Evolutionary conservation across 2,113 vertebrate genomes (phyloP).

Genomic region (Anolis sagrei): DNA sequence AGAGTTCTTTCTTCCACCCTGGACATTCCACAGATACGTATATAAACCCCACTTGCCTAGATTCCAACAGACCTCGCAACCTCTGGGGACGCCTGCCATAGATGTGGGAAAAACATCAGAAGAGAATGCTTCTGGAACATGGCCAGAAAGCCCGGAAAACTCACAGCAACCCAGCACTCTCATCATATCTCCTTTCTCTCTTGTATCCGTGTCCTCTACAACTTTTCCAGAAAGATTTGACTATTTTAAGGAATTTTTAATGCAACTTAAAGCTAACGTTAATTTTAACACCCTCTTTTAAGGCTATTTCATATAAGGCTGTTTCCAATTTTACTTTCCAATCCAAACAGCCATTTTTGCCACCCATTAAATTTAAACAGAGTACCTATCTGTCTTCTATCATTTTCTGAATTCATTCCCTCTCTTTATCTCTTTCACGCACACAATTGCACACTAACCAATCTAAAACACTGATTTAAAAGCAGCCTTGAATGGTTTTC

Average conservation of each 20-base stretch:
- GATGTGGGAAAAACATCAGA: too few relatives aligned
- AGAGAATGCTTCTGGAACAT: too few relatives aligned
- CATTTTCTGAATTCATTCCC: conserved; percentile 2
- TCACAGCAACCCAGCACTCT: too few relatives aligned
- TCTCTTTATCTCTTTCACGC: not conserved
- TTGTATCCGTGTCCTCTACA: conserved; percentile 48
- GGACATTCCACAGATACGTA: too few relatives aligned
- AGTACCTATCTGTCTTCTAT: not conserved
- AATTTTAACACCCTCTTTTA: conserved; percentile 54
- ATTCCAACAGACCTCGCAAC: too few relatives aligned
- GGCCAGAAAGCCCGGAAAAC: too few relatives aligned
- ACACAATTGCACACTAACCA: conserved; percentile 47
- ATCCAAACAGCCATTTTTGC: conserved; percentile 52
- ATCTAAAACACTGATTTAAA: conserved; percentile 59
- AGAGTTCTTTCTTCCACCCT: too few relatives aligned
- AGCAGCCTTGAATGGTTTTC: conserved; percentile 65
- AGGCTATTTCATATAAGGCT: conserved; percentile 77
- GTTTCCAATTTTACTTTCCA: conserved; percentile 57
- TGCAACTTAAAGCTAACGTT: conserved; percentile 64
- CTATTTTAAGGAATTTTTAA: conserved; percentile 45
- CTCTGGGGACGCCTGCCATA: too few relatives aligned
- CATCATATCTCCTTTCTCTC: conserved; percentile 50
- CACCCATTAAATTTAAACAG: conserved; percentile 44
- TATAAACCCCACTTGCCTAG: too few relatives aligned
- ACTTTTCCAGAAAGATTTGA: conserved; percentile 42